phyloP scores from a whole-genome alignment of 1,140 invertebrate species.

The Diachasma alloeum region DNA sequence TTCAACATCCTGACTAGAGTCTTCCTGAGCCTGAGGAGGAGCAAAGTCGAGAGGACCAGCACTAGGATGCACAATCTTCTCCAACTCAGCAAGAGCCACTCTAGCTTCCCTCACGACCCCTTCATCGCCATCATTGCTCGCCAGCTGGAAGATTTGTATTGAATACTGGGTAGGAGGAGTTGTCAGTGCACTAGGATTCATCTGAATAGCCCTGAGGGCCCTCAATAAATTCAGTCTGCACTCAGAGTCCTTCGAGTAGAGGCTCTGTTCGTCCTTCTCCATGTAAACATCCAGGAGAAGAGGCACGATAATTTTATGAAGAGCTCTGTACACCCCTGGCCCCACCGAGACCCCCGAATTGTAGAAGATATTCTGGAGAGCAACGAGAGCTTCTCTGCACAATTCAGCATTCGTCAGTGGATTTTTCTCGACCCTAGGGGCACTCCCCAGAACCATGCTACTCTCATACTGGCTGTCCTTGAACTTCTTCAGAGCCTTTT shows the following conservation, averaged over 20 bases:
- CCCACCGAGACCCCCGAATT: conserved; percentile 42
- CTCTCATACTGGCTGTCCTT: conserved; percentile 47
- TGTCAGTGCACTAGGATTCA: conserved; percentile 44
- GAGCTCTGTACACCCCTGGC: conserved; percentile 41
- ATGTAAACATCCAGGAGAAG: conserved; percentile 46
- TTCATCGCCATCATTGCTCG: conserved; percentile 41
- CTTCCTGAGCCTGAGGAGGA: neutral
- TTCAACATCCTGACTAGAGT: conserved; percentile 22
- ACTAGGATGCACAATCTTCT: conserved; percentile 52
- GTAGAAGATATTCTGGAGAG: conserved; percentile 47
- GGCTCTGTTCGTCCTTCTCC: conserved; percentile 30
- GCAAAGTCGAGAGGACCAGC: conserved; percentile 43
- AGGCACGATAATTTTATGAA: conserved; percentile 40
- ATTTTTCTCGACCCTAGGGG: conserved; percentile 11
- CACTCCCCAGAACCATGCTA: conserved; percentile 26
- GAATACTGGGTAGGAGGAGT: conserved; percentile 44
- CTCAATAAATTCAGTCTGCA: conserved; percentile 50
- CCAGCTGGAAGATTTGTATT: conserved; percentile 49
- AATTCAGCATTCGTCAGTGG: conserved; percentile 37
- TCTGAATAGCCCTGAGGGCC: conserved; percentile 42
- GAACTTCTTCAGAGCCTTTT: conserved; percentile 45
- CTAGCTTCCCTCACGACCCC: conserved; percentile 45
- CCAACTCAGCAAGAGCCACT: conserved; percentile 38
- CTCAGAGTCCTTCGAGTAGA: conserved; percentile 39
- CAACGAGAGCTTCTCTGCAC: conserved; percentile 41